These are phyloP conservation scores for Notiomystis cincta DNA, from an alignment of 2,113 vertebrate species.

Conservation along the genomic window DNA sequence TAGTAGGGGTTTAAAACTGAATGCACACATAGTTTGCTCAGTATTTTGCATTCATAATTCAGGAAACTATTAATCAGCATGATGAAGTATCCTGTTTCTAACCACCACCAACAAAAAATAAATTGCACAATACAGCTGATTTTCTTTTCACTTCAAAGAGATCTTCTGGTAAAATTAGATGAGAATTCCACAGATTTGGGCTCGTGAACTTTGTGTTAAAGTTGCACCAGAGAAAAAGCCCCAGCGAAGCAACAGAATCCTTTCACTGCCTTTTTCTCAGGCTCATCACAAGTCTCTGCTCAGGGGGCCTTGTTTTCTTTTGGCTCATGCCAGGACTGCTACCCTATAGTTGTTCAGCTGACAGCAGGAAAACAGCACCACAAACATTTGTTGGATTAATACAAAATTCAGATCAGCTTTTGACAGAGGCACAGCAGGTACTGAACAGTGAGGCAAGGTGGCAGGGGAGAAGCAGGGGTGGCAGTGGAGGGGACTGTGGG, in stretches of 20 bases:
- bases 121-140: background rate
- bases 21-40: background rate
- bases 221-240: background rate
- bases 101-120: background rate
- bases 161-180: background rate
- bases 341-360: background rate
- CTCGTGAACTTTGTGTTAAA: background rate
- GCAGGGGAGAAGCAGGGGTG: background rate
- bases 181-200: background rate
- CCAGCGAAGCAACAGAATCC: accelerated
- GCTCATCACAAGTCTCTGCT: background rate
- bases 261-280: background rate
- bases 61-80: background rate
- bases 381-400: background rate
- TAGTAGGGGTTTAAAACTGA: background rate
- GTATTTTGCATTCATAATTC: background rate
- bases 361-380: background rate
- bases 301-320: background rate
- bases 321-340: background rate
- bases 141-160: background rate
- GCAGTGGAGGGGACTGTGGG: background rate
- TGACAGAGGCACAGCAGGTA: background rate
- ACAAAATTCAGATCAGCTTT: background rate
- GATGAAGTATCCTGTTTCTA: background rate
- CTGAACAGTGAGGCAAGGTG: background rate